Evolutionary conservation across 1,140 invertebrate species (phyloP).

Genomic region (Drosophila burlai): DNA sequence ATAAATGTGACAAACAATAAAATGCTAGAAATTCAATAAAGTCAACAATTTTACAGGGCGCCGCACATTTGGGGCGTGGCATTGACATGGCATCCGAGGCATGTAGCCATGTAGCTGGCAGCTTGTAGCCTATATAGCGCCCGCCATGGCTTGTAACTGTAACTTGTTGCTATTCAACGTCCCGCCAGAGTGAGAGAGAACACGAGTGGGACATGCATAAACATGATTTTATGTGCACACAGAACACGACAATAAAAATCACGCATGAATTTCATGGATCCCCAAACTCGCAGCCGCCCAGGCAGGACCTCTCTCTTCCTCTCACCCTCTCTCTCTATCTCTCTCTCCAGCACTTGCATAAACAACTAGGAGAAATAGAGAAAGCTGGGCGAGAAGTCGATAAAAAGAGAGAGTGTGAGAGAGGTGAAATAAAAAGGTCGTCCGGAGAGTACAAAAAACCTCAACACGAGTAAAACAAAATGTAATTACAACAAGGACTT

Average conservation of each 20-base stretch:
- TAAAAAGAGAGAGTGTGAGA: conserved; percentile 22
- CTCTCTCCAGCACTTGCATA: conserved; percentile 63
- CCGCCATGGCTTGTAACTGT: conserved; percentile 40
- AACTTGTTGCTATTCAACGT: conserved; percentile 70
- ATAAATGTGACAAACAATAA: conserved; percentile 82
- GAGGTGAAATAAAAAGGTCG: conserved; percentile 59
- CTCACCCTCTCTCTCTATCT: too few relatives aligned
- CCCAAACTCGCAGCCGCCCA: conserved; percentile 47
- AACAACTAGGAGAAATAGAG: conserved; percentile 48
- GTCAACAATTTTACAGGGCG: conserved; percentile 64
- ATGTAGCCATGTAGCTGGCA: conserved; percentile 48
- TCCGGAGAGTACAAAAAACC: conserved; percentile 71
- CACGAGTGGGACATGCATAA: conserved; percentile 60
- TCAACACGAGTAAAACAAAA: conserved; percentile 83
- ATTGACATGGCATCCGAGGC: conserved; percentile 50
- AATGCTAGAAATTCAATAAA: conserved; percentile 78
- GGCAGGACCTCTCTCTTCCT: neutral
- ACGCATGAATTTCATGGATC: conserved; percentile 79
- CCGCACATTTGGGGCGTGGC: conserved; percentile 41
- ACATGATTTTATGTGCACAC: conserved; percentile 80
- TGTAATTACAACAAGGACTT: conserved; percentile 83
- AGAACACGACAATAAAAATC: conserved; percentile 79
- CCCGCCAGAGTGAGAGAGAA: conserved; percentile 34
- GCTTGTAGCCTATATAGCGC: conserved; percentile 11
- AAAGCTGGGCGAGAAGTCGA: neutral